These are phyloP conservation scores for Crepidodera aurea DNA, from an alignment of 2,888 invertebrate species.

Conservation along the genomic window DNA sequence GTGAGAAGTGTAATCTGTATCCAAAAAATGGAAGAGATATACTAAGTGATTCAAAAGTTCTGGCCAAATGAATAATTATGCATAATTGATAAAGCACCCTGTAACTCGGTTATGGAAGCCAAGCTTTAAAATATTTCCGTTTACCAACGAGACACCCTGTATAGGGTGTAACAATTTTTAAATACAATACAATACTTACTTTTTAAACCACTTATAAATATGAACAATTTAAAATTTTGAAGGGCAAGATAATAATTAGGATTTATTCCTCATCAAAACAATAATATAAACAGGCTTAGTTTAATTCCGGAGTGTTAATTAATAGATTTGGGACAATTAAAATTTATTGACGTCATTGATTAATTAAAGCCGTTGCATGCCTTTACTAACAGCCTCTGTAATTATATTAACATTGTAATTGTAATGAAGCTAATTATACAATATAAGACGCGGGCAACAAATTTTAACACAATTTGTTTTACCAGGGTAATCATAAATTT, in stretches of 20 bases:
- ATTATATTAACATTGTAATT: constrained; percentile 28
- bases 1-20: too few species aligned
- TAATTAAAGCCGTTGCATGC: constrained; percentile 42
- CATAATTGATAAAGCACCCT: too few species aligned
- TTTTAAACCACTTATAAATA: too few species aligned
- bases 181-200: too few species aligned
- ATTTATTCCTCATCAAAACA: not conserved
- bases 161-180: too few species aligned
- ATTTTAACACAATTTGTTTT: not conserved
- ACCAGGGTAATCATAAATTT: too few species aligned
- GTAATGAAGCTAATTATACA: constrained; percentile 4
- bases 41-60: too few species aligned
- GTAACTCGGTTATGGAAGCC: too few species aligned
- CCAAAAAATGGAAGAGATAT: too few species aligned
- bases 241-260: not conserved
- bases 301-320: not conserved
- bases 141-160: too few species aligned
- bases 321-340: constrained; percentile 35
- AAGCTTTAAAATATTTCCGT: too few species aligned
- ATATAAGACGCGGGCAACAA: not conserved
- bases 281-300: not conserved
- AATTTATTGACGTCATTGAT: constrained; percentile 44
- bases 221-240: not conserved
- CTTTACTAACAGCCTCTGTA: constrained; percentile 38
- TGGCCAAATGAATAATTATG: too few species aligned